Base-by-base conservation (phyloP, 2,888 invertebrate genomes). In the Temnothorax unifasciatus region DNA sequence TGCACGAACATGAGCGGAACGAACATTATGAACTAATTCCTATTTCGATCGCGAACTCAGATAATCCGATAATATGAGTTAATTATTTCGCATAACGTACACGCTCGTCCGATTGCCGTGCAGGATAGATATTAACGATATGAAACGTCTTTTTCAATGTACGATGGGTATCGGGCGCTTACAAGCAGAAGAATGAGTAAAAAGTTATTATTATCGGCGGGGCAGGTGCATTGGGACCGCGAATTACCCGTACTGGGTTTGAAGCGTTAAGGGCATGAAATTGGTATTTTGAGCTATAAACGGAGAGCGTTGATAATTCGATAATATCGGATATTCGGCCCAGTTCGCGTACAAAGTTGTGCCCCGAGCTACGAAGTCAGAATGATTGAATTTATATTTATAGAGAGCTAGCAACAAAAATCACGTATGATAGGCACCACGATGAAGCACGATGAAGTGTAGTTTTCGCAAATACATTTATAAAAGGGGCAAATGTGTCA, bases 261-360 rank as follows among this genome's bases (percentile, higher is more conserved):
- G n/a, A 25, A 82, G 63, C 61, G 59, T 50, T 79, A 76, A 54
- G 54, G 18, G 57, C 71, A 63, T 38, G 77, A 74, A 82, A 83
- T 85, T 85, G 85, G 75, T 86, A 82, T 86, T 82, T 88, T 69
- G 64, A 38, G 64, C 68, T 68, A 69, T 85, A 76, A 85, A 85
- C 84, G 85, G 85, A 82, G 82, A 85, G 63, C 66, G 71, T 61
- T 76, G 84, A 88, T 87, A 88, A 88, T 88, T 88, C 85, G 85
- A 86, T 83, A 83, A 84, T 85, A 88, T 85, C 88, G 86, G 73
- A 81, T 66, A 66, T 83, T 84, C 75, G 69, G 29, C 47, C 25
- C 64, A 63, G 57, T 66, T 69, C 63, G 50, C 66, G 64, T 57
- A 84, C 81, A 77, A 83, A 87, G 76, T 85, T 71, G 54, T 82